Evolutionary conservation across 2,888 invertebrate genomes (phyloP).

Genomic region (Scaptomyza tumidula): DNA sequence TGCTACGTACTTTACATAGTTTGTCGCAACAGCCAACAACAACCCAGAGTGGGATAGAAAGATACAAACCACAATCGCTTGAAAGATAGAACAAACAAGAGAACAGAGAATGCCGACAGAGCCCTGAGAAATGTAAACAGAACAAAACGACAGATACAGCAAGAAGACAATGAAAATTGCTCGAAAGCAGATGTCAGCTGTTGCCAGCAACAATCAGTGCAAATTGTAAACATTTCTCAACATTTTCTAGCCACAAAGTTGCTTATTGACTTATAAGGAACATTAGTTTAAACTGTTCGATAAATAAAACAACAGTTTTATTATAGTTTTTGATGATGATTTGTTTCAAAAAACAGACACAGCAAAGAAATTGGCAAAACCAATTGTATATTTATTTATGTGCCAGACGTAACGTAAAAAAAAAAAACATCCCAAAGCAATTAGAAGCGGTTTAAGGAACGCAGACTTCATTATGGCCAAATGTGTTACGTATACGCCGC

Average conservation of each 20-base stretch:
- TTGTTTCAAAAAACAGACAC: conserved; percentile 25
- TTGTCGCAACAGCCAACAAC: conserved; percentile 33
- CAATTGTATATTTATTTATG: conserved; percentile 45
- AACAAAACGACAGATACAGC: conserved; percentile 26
- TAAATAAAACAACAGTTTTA: too few relatives aligned
- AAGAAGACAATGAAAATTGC: conserved; percentile 21
- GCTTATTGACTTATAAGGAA: background rate
- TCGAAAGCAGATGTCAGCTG: conserved; percentile 35
- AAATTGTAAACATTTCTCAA: conserved; percentile 17
- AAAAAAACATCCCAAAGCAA: conserved; percentile 10
- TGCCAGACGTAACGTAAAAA: conserved; percentile 22
- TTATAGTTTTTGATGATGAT: conserved; percentile 14
- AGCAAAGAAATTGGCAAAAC: conserved; percentile 9
- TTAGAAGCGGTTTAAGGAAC: conserved; percentile 10
- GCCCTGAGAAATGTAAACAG: conserved; percentile 76
- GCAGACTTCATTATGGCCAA: conserved; percentile 15
- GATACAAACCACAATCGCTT: conserved; percentile 33
- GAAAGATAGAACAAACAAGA: conserved; percentile 66
- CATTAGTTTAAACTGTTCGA: background rate
- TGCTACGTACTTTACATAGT: conserved; percentile 54
- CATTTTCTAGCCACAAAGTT: background rate
- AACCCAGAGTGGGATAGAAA: conserved; percentile 17
- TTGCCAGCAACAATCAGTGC: conserved; percentile 18
- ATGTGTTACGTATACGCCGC: conserved; percentile 69
- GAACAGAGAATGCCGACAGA: conserved; percentile 33